Evolutionary conservation across 2,888 invertebrate genomes (phyloP).

Genomic region (Eristalis intricaria): DNA sequence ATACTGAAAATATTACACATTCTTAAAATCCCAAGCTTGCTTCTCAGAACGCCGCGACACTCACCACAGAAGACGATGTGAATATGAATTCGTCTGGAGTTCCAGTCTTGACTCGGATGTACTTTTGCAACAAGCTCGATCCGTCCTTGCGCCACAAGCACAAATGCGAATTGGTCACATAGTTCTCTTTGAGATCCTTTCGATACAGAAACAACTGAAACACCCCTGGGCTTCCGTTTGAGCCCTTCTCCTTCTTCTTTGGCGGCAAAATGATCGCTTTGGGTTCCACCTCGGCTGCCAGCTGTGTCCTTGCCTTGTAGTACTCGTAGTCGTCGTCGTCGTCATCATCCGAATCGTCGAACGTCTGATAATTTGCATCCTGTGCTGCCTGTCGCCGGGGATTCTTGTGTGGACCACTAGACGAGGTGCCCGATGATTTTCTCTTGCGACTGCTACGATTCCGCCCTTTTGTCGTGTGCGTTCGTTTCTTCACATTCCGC

Average conservation of each 20-base stretch:
- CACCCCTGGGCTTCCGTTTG: conserved; percentile 29
- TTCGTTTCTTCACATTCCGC: conserved; percentile 75
- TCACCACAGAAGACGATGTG: conserved; percentile 81
- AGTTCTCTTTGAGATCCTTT: conserved; percentile 78
- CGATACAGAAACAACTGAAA: conserved; percentile 75
- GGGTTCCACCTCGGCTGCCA: conserved; percentile 73
- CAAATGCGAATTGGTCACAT: conserved; percentile 77
- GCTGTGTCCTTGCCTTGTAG: conserved; percentile 66
- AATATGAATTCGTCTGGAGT: conserved; percentile 78
- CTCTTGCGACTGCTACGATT: conserved; percentile 71
- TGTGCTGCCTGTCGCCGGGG: conserved; percentile 67
- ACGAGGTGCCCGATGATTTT: conserved; percentile 65
- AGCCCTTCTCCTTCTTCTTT: conserved; percentile 76
- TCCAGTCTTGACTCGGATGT: conserved; percentile 78
- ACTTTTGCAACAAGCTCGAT: conserved; percentile 80
- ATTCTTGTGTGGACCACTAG: conserved; percentile 69
- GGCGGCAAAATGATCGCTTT: conserved; percentile 74
- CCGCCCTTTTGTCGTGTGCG: conserved; percentile 73
- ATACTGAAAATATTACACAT: conserved; percentile 75
- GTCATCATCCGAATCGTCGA: conserved; percentile 76
- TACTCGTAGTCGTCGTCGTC: conserved; percentile 69
- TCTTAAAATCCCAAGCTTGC: neutral
- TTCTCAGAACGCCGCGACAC: conserved; percentile 21
- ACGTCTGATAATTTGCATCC: conserved; percentile 75
- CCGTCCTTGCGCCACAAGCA: conserved; percentile 81